Evolutionary conservation across 2,113 vertebrate genomes (phyloP).

Genomic region (Oncorhynchus nerka): DNA sequence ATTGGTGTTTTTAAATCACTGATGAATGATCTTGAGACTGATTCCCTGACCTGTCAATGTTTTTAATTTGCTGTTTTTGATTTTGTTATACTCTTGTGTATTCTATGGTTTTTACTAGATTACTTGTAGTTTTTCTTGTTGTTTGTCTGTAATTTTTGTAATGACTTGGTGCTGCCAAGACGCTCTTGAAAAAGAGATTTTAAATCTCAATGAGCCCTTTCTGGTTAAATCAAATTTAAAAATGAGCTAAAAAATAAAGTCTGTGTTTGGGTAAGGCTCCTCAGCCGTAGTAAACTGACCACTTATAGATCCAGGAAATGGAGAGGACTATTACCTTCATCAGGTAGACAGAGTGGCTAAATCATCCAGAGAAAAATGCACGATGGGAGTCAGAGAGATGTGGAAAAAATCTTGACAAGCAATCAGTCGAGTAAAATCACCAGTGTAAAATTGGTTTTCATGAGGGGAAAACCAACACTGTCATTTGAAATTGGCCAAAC

Average conservation of each 20-base stretch:
- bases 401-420: constrained; percentile 50
- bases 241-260: background rate
- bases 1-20: too few species aligned
- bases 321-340: constrained; percentile 21
- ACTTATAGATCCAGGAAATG: constrained; percentile 19
- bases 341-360: constrained; percentile 37
- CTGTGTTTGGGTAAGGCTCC: background rate
- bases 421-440: constrained; percentile 30
- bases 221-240: too few species aligned
- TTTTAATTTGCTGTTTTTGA: too few species aligned
- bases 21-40: too few species aligned
- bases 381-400: constrained; percentile 12
- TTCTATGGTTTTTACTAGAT: too few species aligned
- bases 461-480: constrained; percentile 63
- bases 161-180: too few species aligned
- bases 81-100: too few species aligned
- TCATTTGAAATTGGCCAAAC: constrained; percentile 65
- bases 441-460: constrained; percentile 47
- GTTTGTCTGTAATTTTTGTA: too few species aligned
- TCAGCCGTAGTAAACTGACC: background rate
- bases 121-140: too few species aligned
- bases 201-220: too few species aligned
- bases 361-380: constrained; percentile 44
- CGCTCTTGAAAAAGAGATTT: too few species aligned
- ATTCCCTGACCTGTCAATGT: too few species aligned